Percentiles rank a stretch among this genome's conserved stretches.
Evolutionary conservation across 2,113 vertebrate species (phyloP).

Genomic region (Leuciscus idus): DNA sequence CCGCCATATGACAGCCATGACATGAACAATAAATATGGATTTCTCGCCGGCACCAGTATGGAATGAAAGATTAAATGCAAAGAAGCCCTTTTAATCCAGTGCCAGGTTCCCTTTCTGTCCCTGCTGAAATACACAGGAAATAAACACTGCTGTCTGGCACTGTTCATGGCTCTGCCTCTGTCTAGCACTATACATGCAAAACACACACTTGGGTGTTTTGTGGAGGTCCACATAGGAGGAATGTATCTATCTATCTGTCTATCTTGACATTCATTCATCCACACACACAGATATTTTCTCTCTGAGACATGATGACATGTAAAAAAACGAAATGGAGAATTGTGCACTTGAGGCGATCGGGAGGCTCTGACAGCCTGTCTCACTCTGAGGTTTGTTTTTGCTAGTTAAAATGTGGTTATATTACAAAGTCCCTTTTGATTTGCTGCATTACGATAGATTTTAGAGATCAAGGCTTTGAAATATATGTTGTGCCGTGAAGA

Average conservation of each 20-base stretch:
- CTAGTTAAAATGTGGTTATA: constrained; percentile 59
- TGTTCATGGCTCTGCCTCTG: constrained; percentile 62
- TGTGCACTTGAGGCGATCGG: constrained; percentile 22
- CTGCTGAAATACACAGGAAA: constrained; percentile 74
- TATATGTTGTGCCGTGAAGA: constrained; percentile 64
- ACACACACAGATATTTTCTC: constrained; percentile 28
- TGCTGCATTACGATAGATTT: constrained; percentile 74
- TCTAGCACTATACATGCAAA: constrained; percentile 60
- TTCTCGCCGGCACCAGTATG: constrained; percentile 64
- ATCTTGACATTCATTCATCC: constrained; percentile 38
- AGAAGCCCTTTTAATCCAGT: constrained; percentile 59
- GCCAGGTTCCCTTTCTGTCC: constrained; percentile 31
- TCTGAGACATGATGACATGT: constrained; percentile 15
- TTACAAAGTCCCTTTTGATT: constrained; percentile 68
- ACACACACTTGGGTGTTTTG: constrained; percentile 64
- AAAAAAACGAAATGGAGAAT: constrained; percentile 41
- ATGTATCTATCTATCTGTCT: constrained; percentile 21
- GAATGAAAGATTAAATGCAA: constrained; percentile 78
- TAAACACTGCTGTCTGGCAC: constrained; percentile 75
- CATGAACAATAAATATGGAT: constrained; percentile 74
- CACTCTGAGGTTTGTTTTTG: constrained; percentile 65
- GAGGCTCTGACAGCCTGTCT: constrained; percentile 28
- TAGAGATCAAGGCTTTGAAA: constrained; percentile 75
- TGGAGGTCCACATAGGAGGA: not conserved
- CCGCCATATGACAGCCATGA: constrained; percentile 74